These are phyloP conservation scores for Watsonalla cultraria DNA, from an alignment of 2,888 invertebrate genomes.

Conservation along the genomic window DNA sequence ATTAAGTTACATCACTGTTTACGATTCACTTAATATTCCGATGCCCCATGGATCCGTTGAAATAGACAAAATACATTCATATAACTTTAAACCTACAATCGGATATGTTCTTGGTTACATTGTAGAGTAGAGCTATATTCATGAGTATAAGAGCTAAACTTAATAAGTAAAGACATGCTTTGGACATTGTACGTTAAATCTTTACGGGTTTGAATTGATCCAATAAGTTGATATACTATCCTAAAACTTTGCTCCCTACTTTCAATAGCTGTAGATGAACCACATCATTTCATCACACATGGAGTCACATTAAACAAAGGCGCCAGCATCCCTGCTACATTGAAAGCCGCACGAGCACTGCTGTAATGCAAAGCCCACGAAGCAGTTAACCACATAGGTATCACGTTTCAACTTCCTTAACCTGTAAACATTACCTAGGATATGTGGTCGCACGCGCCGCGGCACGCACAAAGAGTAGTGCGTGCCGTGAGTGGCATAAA, in stretches of 20 bases:
- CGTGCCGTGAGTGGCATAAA: background rate
- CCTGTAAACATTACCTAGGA: background rate
- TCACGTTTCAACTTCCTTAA: no score
- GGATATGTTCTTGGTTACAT: background rate
- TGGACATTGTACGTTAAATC: no score
- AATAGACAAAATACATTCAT: background rate
- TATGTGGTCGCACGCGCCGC: background rate
- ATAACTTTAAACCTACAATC: no score
- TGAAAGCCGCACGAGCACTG: background rate
- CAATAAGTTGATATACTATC: no score
- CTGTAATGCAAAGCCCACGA: background rate
- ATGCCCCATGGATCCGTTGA: background rate
- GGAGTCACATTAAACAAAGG: no score
- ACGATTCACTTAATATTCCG: background rate
- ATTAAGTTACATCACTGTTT: background rate
- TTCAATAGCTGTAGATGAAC: no score
- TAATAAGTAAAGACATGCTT: no score
- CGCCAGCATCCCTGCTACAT: no score
- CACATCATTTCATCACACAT: no score
- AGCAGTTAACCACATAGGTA: background rate
- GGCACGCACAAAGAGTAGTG: conserved; percentile 1
- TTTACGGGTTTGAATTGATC: no score
- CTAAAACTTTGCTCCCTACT: no score
- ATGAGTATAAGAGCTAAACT: no score
- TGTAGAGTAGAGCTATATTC: background rate